Conservation (phyloP, 2,888 invertebrate species). For the Oxyscelio sp. region DNA sequence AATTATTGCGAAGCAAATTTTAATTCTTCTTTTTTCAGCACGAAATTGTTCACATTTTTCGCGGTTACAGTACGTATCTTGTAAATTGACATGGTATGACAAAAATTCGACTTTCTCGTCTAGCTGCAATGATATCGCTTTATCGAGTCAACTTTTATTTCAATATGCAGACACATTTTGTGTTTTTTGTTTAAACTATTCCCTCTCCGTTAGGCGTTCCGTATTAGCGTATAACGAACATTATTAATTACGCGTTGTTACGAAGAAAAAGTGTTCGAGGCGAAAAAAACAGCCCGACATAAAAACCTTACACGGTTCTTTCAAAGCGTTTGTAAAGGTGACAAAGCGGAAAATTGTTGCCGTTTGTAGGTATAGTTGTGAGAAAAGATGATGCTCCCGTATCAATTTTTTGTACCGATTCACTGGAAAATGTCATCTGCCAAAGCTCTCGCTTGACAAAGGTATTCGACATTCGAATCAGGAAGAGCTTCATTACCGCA, state of each 20-base stretch:
- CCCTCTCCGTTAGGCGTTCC: not conserved
- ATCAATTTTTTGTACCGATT: conserved; percentile 18
- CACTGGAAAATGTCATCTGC: not conserved
- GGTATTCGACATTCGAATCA: too few species aligned
- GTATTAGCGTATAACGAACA: conserved; percentile 9
- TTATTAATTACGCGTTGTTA: conserved; percentile 28
- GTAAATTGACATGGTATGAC: not conserved
- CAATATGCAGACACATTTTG: conserved; percentile 11
- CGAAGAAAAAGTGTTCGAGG: not conserved
- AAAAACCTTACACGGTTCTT: conserved; percentile 7
- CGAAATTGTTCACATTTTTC: not conserved
- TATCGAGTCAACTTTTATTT: not conserved
- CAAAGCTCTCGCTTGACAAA: not conserved
- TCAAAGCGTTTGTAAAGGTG: conserved; percentile 30
- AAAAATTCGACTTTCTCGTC: not conserved
- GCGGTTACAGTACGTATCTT: not conserved
- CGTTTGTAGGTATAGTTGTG: conserved; percentile 1
- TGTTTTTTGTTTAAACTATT: not conserved
- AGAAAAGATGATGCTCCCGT: conserved; percentile 17
- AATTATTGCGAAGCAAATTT: not conserved
- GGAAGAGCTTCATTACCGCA: too few species aligned
- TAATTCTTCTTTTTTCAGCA: not conserved
- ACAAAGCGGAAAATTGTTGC: conserved; percentile 46
- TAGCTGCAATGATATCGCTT: not conserved
- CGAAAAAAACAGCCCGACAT: conserved; percentile 10